These are phyloP conservation scores for Bothrops jararaca DNA, from an alignment of 2,113 vertebrate genomes.

Conservation along the genomic window DNA sequence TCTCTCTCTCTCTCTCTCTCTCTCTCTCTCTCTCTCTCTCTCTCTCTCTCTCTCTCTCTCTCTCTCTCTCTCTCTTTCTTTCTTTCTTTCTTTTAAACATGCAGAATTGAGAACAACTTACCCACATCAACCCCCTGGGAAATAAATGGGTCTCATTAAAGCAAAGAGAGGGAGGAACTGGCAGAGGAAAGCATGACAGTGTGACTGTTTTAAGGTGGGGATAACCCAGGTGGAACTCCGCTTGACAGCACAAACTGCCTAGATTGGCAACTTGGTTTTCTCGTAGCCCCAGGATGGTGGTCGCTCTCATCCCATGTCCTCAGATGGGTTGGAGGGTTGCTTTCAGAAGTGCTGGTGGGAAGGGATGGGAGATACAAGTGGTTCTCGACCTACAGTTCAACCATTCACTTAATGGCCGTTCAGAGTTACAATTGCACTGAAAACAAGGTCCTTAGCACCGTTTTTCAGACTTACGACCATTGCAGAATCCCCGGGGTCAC, in stretches of 20 bases:
- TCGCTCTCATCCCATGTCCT: background rate
- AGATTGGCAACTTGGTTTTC: conserved; percentile 16
- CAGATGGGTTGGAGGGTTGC: background rate
- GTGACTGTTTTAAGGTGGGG: conserved; percentile 38
- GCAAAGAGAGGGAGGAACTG: conserved; percentile 33
- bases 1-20: background rate
- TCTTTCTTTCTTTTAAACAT: background rate
- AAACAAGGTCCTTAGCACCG: too few species aligned
- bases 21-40: too few species aligned
- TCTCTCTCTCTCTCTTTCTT: background rate
- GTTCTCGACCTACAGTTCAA: background rate
- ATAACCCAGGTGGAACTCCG: conserved; percentile 42
- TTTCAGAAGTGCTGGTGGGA: background rate
- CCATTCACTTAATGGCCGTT: background rate
- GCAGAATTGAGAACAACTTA: background rate
- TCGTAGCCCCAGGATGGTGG: background rate
- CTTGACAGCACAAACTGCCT: conserved; percentile 46
- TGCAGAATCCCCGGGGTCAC: background rate
- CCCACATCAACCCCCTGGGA: background rate
- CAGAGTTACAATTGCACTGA: background rate
- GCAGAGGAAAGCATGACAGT: conserved; percentile 28
- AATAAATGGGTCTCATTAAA: background rate
- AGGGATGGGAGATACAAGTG: background rate
- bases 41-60: background rate
- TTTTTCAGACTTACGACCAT: too few species aligned